These are phyloP conservation scores for Eptatretus burgeri DNA, from an alignment of 2,113 vertebrate genomes.

Conservation along the genomic window DNA sequence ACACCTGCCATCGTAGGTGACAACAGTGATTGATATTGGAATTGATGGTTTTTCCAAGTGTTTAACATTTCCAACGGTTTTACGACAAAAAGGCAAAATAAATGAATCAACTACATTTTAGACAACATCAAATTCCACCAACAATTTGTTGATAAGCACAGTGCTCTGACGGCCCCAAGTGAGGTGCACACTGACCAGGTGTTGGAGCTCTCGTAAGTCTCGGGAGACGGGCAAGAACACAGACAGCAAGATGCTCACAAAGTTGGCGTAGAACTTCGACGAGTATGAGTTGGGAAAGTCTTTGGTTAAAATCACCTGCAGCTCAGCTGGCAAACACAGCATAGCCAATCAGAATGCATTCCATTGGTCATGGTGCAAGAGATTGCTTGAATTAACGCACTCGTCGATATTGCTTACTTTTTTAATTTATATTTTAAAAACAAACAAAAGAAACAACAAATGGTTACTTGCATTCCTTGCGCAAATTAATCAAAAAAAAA, in stretches of 20 bases:
- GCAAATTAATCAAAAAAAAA: neutral
- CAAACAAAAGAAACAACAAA: too few species aligned
- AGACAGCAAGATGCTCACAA: conserved; percentile 77
- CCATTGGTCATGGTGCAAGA: conserved; percentile 7
- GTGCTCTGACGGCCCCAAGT: neutral
- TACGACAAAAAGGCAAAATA: neutral
- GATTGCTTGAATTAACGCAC: neutral
- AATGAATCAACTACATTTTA: too few species aligned
- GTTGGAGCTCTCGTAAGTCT: conserved; percentile 61
- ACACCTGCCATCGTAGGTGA: too few species aligned
- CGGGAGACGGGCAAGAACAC: conserved; percentile 81
- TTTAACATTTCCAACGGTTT: too few species aligned
- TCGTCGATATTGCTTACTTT: neutral
- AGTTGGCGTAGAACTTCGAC: conserved; percentile 53
- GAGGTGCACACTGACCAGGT: conserved; percentile 35
- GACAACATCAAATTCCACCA: neutral
- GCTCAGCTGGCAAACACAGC: conserved; percentile 23
- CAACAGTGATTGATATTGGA: too few species aligned
- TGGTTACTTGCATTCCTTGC: neutral
- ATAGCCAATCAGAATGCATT: conserved; percentile 7
- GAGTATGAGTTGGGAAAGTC: conserved; percentile 47
- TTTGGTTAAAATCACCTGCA: conserved; percentile 51
- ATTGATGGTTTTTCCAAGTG: too few species aligned
- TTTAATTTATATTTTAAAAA: conserved; percentile 5
- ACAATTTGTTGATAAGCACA: neutral